Evolutionary conservation across 2,113 vertebrate genomes (phyloP).

Genomic region (Rhinoptilus africanus): DNA sequence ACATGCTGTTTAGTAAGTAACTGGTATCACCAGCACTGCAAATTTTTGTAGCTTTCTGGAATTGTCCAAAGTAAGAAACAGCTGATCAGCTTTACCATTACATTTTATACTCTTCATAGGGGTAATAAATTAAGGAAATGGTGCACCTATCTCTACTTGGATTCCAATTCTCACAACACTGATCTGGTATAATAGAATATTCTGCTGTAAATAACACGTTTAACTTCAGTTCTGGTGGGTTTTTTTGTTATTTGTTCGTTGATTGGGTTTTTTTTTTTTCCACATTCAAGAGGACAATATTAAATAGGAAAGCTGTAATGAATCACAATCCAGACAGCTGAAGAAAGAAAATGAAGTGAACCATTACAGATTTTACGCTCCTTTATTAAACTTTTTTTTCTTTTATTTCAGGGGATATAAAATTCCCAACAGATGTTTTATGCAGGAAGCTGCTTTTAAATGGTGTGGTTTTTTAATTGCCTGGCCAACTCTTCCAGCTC

Average conservation of each 20-base stretch:
- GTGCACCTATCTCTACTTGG: background rate
- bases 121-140: conserved; percentile 18
- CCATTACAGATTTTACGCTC: background rate
- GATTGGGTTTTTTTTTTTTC: background rate
- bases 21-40: background rate
- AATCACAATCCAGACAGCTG: background rate
- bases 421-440: background rate
- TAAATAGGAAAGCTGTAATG: background rate
- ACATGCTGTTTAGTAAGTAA: background rate
- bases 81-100: conserved; percentile 23
- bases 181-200: background rate
- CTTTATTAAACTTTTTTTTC: background rate
- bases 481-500: background rate
- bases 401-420: background rate
- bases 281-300: conserved; percentile 22
- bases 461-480: background rate
- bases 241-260: background rate
- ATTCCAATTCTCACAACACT: background rate
- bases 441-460: background rate
- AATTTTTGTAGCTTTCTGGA: conserved; percentile 37
- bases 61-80: conserved; percentile 39
- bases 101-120: conserved; percentile 6
- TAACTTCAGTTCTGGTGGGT: background rate
- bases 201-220: background rate
- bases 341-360: background rate